Conservation (phyloP, 2,888 invertebrate species). For the Alcis repandata region DNA sequence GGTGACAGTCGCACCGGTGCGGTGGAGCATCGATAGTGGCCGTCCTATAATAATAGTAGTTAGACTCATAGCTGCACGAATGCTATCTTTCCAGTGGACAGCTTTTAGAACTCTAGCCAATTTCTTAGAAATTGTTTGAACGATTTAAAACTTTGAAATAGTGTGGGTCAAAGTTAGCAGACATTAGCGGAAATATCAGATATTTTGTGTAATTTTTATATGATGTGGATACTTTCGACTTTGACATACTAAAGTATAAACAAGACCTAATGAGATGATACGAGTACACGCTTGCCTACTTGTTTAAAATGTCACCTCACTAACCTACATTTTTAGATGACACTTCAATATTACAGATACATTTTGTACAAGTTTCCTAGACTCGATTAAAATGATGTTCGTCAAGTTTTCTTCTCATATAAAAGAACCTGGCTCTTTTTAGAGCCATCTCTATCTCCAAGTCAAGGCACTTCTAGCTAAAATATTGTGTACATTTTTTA, state of each 20-base stretch:
- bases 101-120: not conserved
- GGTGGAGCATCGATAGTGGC: constrained; percentile 19
- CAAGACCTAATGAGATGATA: too few relatives aligned
- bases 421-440: not conserved
- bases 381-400: not conserved
- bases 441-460: not conserved
- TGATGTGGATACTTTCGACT: too few relatives aligned
- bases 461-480: not conserved
- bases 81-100: constrained; percentile 20
- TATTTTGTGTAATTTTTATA: too few relatives aligned
- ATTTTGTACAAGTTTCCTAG: too few relatives aligned
- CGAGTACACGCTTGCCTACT: too few relatives aligned
- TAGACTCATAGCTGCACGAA: constrained; percentile 4
- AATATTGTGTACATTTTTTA: constrained; percentile 3
- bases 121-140: not conserved
- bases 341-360: too few relatives aligned
- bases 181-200: too few relatives aligned
- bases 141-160: not conserved
- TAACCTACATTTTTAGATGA: too few relatives aligned
- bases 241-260: too few relatives aligned
- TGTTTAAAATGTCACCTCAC: too few relatives aligned
- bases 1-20: constrained; percentile 15
- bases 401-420: not conserved
- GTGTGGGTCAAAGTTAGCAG: too few relatives aligned
- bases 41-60: not conserved